Base-by-base conservation (phyloP, 2,888 invertebrate species). In the Diarsia rubi region DNA sequence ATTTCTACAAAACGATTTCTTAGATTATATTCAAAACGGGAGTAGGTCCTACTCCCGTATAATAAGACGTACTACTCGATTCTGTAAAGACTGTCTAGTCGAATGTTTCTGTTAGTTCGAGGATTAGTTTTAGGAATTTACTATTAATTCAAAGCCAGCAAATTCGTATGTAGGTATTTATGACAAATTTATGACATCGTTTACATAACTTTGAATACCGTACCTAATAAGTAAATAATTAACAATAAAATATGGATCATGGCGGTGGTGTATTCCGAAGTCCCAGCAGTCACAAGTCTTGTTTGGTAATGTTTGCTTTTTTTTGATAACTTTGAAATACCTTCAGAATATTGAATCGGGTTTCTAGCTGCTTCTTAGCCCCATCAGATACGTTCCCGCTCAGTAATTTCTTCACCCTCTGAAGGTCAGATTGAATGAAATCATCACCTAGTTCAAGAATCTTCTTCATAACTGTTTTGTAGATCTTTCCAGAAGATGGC, bases 331-430 rank as follows among this genome's bases (percentile, higher is more conserved):
- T 83, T 84, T 92, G 91, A 92, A 99, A 99, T 45, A 98, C 98
- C 88, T 98, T 98, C 64, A 99, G 95, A 92, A 99, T 98, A 91
- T 99, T 99, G 31, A 98, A 94, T 91, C 98, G 97, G 31, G 97
- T 97, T 74, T 97, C 97, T 84, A 99, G 96, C 92, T 98, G 98
- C 79, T 97, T 97, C 91, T 98, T 98, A 94, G 99, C 99, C 81
- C 98, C 98, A 59, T 98, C 97, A 11, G 98, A 98, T 45, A 99
- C 93, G 96, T 99, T 99, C 19, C 98, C 98, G 79, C 97, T 97
- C 45, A 98, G 95, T 68, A 99, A 94, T 85, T 98, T 99, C 80
- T 98, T 97, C 21, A 99, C 96, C 85, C 99, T 97, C 49, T 97
- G 97, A 57, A 97, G 97, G 96, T 99, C 99, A 37, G 97, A 97